These are phyloP conservation scores for Lepus timidus DNA, from an alignment of 2,113 vertebrate species.

Conservation along the genomic window DNA sequence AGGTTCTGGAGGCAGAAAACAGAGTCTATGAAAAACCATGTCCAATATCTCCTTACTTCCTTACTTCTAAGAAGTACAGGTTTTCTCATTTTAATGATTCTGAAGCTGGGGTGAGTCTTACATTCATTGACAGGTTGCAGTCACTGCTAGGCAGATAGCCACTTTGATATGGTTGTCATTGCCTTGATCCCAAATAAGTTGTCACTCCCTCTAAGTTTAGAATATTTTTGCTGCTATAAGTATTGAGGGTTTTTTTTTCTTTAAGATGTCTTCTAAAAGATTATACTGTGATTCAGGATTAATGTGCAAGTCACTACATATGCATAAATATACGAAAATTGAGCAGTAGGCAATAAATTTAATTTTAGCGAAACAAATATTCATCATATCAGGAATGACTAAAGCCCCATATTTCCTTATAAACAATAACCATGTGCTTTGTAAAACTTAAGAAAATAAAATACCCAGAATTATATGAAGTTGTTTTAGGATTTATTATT, in stretches of 20 bases:
- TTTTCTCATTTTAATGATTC: conserved; percentile 7
- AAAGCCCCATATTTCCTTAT: background rate
- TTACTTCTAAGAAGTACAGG: background rate
- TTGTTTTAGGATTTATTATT: background rate
- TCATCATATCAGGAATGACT: conserved; percentile 14
- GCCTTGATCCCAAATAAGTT: conserved; percentile 43
- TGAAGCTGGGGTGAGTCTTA: background rate
- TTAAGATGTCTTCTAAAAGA: conserved; percentile 62
- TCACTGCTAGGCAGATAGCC: background rate
- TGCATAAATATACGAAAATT: conserved; percentile 51
- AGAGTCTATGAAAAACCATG: background rate
- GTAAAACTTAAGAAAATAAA: conserved; percentile 13
- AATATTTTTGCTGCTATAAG: conserved; percentile 24
- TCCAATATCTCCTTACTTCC: background rate
- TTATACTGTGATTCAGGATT: conserved; percentile 2
- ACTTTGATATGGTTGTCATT: conserved; percentile 24
- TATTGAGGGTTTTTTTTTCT: conserved; percentile 55
- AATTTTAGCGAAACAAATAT: conserved; percentile 48
- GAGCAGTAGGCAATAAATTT: background rate
- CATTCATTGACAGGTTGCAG: background rate
- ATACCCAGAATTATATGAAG: conserved; percentile 22
- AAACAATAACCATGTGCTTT: conserved; percentile 43
- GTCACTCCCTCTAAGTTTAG: conserved; percentile 1
- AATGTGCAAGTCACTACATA: conserved; percentile 41
- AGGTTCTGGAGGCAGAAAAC: background rate